Evolutionary conservation across 2,888 invertebrate genomes (phyloP).

Genomic region (Eutolmus rufibarbis): DNA sequence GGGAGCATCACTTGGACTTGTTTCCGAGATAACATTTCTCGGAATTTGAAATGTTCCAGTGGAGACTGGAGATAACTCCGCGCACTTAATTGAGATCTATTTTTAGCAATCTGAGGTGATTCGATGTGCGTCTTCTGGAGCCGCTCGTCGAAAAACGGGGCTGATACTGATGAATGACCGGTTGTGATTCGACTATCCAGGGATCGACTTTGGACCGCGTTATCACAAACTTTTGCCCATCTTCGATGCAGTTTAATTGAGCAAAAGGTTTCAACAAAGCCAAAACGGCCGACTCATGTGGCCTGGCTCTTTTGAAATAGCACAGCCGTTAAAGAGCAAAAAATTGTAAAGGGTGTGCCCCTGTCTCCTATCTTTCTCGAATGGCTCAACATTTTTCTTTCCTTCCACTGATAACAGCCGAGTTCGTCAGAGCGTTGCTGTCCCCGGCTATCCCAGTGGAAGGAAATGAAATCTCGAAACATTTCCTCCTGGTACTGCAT

Average conservation of each 20-base stretch:
- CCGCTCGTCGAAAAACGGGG: neutral
- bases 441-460: neutral
- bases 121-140: slow-evolving; percentile 15
- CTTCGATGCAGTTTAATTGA: neutral
- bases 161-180: slow-evolving; percentile 31
- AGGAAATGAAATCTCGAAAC: neutral
- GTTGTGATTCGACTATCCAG: neutral
- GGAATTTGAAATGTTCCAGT: slow-evolving; percentile 14
- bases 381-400: neutral
- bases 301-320: neutral
- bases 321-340: neutral
- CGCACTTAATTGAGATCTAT: slow-evolving; percentile 31
- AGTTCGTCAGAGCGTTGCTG: neutral
- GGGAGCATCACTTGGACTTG: neutral
- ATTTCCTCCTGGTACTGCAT: neutral
- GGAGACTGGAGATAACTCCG: neutral
- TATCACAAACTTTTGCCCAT: neutral
- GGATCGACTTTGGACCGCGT: neutral
- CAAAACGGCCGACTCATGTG: neutral
- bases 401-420: neutral
- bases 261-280: neutral
- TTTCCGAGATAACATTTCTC: slow-evolving; percentile 20
- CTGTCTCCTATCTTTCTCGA: neutral
- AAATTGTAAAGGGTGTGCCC: neutral
- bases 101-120: slow-evolving; percentile 33